Conservation (phyloP, 2,113 vertebrate species). For the Hippocampus abdominalis region DNA sequence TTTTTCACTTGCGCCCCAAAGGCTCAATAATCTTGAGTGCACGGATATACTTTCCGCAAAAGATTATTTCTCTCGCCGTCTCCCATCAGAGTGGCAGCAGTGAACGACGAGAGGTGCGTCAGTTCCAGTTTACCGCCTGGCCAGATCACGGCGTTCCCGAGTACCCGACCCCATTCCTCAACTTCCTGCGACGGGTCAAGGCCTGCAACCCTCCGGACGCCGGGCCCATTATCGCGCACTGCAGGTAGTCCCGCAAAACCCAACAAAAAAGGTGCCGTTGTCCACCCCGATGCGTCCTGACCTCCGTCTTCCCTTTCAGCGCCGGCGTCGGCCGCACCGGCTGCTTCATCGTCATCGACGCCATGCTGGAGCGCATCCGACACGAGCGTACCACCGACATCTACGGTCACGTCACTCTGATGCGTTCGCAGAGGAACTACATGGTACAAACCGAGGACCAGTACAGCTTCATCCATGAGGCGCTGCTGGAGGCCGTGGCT, state of each 20-base stretch:
- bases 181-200: constrained; percentile 93
- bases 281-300: neutral
- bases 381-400: constrained; percentile 94
- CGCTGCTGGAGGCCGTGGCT: constrained; percentile 92
- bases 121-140: constrained; percentile 98
- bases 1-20: too few relatives aligned
- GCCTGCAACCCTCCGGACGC: constrained; percentile 94
- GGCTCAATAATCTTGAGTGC: neutral
- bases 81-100: constrained; percentile 83
- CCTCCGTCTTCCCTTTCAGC: constrained; percentile 49
- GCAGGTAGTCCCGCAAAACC: constrained; percentile 77
- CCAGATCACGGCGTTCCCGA: constrained; percentile 95
- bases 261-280: neutral
- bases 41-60: neutral
- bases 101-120: constrained; percentile 92
- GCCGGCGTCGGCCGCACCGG: constrained; percentile 94
- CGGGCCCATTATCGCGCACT: constrained; percentile 91
- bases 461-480: constrained; percentile 98
- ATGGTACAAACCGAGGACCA: constrained; percentile 99
- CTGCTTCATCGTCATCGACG: constrained; percentile 96
- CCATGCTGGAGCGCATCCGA: constrained; percentile 94
- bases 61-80: neutral
- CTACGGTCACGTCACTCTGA: constrained; percentile 94
- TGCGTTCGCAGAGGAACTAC: constrained; percentile 96
- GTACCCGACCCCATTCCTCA: constrained; percentile 95